A percentile compares a stretch with the other conserved stretches of the same genome.
phyloP scores from a whole-genome alignment of 2,113 vertebrate genomes.

The Zonotrichia leucophrys region DNA sequence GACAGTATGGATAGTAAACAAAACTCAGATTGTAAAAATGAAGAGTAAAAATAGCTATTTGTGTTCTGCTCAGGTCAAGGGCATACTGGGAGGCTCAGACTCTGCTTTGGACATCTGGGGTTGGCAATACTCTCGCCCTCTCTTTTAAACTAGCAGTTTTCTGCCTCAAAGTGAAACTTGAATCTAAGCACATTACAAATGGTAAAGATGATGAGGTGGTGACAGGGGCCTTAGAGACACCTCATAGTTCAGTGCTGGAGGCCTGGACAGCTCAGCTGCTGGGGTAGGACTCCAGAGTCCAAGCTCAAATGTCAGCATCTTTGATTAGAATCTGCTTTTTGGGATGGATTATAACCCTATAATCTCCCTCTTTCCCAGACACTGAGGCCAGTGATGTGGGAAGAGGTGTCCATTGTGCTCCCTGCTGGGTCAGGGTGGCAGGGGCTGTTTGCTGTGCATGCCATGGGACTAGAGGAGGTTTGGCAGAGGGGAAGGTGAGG shows the following conservation, averaged over 20 bases:
- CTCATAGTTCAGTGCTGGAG: background rate
- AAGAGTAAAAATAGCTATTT: background rate
- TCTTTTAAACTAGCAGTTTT: background rate
- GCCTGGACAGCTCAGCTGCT: background rate
- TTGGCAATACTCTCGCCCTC: background rate
- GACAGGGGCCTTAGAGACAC: background rate
- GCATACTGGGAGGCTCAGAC: background rate
- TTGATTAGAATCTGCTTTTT: background rate
- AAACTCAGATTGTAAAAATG: background rate
- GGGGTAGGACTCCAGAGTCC: background rate
- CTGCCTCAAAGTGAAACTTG: background rate
- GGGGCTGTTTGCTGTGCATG: background rate
- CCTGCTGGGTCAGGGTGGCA: background rate
- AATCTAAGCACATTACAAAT: background rate
- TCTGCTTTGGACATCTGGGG: background rate
- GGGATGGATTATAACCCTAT: background rate
- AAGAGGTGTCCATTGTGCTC: background rate
- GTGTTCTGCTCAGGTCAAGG: background rate
- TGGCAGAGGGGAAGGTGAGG: background rate
- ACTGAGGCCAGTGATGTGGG: background rate
- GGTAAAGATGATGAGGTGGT: background rate
- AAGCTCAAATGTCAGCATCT: background rate
- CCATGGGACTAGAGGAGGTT: background rate
- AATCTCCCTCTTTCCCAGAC: background rate
- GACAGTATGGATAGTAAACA: background rate